Conservation (phyloP, 2,888 invertebrate genomes). For the Hemicrepidius hirtus region DNA sequence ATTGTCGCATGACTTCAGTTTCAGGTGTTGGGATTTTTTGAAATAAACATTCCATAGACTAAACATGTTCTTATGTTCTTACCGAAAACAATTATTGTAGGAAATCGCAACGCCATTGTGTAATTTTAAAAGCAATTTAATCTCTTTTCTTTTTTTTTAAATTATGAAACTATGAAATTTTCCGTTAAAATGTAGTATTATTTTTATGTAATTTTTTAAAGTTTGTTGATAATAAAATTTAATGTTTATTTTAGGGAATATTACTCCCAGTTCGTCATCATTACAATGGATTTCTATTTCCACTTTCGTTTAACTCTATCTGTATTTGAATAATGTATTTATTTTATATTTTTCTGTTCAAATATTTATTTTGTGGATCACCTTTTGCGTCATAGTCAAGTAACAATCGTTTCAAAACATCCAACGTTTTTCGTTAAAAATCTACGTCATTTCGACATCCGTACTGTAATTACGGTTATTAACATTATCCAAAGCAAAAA, state of each 20-base stretch:
- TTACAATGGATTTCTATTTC: slow-evolving; percentile 14
- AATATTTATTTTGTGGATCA: slow-evolving; percentile 22
- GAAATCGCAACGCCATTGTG: too few species aligned
- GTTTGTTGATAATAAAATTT: not conserved
- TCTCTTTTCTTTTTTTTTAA: too few species aligned
- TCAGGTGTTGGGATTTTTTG: too few species aligned
- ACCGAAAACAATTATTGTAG: too few species aligned
- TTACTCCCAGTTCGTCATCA: slow-evolving; percentile 4
- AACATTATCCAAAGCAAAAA: not conserved
- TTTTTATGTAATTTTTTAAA: not conserved
- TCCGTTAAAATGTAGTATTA: too few species aligned
- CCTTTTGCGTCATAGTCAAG: not conserved
- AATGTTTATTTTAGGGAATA: slow-evolving; percentile 9
- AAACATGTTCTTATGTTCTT: too few species aligned
- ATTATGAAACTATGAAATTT: too few species aligned
- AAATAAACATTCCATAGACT: too few species aligned
- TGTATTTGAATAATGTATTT: slow-evolving; percentile 19
- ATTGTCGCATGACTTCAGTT: not conserved
- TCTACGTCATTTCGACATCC: not conserved
- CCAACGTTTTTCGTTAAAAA: not conserved
- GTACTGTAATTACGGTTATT: slow-evolving; percentile 4
- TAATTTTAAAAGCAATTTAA: too few species aligned
- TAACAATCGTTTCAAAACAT: not conserved
- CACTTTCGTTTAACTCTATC: slow-evolving; percentile 8
- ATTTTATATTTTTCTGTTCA: slow-evolving; percentile 17